Conservation (phyloP, 2,797 vertebrate species). For the Syngnathus rostellatus region DNA sequence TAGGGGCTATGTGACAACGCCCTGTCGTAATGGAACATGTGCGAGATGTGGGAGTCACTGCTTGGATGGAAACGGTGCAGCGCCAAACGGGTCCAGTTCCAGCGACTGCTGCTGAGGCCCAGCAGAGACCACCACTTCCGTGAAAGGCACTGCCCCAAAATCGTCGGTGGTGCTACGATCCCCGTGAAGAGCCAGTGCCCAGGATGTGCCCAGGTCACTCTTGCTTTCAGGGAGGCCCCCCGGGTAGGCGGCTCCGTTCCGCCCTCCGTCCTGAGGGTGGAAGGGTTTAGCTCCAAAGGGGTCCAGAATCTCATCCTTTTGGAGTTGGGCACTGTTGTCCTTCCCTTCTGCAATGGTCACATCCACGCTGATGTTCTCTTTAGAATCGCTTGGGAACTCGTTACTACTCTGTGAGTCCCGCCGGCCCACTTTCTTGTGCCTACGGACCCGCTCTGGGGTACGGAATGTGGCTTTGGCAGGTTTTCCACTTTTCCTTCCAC, state of each 20-base stretch:
- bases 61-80: constrained; percentile 92
- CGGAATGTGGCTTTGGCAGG: constrained; percentile 81
- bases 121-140: constrained; percentile 76
- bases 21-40: neutral
- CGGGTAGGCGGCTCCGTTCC: neutral
- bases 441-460: constrained; percentile 81
- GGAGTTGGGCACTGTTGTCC: constrained; percentile 56
- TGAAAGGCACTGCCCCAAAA: constrained; percentile 92
- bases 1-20: neutral
- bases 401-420: constrained; percentile 96
- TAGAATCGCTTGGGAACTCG: constrained; percentile 89
- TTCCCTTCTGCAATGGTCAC: constrained; percentile 73
- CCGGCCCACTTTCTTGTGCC: constrained; percentile 82
- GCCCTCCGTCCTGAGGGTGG: constrained; percentile 71
- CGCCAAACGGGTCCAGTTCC: constrained; percentile 92
- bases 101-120: constrained; percentile 64
- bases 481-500: constrained; percentile 75
- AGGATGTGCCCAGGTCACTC: constrained; percentile 62
- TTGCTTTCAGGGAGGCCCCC: constrained; percentile 19
- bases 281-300: constrained; percentile 92
- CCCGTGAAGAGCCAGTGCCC: constrained; percentile 33
- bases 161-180: constrained; percentile 77
- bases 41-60: constrained; percentile 62
- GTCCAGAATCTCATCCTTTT: constrained; percentile 77
- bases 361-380: constrained; percentile 88